These are phyloP conservation scores for Labeo catla DNA, from an alignment of 2,113 vertebrate genomes.

Conservation along the genomic window DNA sequence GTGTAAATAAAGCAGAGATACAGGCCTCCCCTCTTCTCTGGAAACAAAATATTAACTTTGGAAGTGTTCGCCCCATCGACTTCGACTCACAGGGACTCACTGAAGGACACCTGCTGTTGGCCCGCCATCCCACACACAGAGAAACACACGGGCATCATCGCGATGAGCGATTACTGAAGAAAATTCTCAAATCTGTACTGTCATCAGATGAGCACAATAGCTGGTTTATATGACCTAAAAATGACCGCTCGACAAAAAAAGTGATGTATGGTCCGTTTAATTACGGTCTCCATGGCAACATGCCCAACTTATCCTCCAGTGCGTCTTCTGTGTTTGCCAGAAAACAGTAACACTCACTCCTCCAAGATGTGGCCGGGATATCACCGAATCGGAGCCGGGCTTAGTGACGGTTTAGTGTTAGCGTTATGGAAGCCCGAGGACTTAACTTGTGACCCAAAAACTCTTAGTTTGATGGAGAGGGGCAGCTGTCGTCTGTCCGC, in stretches of 20 bases:
- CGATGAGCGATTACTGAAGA: constrained; percentile 50
- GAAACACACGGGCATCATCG: constrained; percentile 18
- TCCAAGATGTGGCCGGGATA: constrained; percentile 67
- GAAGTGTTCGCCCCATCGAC: constrained; percentile 68
- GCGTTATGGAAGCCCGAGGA: constrained; percentile 70
- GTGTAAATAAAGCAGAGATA: constrained; percentile 79
- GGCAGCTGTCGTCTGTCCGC: constrained; percentile 71
- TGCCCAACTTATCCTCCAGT: constrained; percentile 28
- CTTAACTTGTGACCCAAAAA: constrained; percentile 77
- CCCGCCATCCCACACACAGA: constrained; percentile 47
- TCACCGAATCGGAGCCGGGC: constrained; percentile 66
- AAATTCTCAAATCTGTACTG: constrained; percentile 57
- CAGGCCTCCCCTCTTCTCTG: constrained; percentile 76
- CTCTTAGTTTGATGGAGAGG: constrained; percentile 70
- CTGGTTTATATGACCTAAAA: constrained; percentile 13
- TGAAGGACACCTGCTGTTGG: constrained; percentile 75
- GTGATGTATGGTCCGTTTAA: constrained; percentile 63
- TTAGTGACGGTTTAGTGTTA: constrained; percentile 70
- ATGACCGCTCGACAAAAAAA: not conserved
- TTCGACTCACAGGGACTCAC: constrained; percentile 65
- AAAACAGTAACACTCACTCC: constrained; percentile 65
- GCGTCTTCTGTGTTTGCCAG: constrained; percentile 50
- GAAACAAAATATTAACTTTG: constrained; percentile 82
- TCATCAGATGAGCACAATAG: constrained; percentile 16
- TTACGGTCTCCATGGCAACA: constrained; percentile 73